Base-by-base conservation (phyloP, 2,113 vertebrate species). In the Monopterus albus region DNA sequence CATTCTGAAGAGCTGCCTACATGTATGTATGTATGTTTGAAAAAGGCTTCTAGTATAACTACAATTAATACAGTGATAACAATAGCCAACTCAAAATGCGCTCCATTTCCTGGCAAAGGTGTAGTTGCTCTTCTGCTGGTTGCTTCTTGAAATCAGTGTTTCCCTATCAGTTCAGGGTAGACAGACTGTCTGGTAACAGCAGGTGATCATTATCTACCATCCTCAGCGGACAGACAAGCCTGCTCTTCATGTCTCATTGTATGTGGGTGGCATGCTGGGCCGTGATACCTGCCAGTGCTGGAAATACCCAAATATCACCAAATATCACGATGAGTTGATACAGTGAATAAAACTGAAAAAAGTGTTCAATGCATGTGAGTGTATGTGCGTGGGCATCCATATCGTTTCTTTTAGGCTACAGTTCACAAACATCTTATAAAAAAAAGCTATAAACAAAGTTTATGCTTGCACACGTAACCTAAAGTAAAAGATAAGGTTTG, bases 121-220 rank as follows among this genome's bases (percentile, higher is more conserved):
- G 0, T 23, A 3, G 12, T 43, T 55, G 57, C 40, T 20, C 51
- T 43, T 68, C 35, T 43, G 47, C 46, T 43, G 33, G 36, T 43
- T 51, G 42, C 60, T 60, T 36, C 70, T 59, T 63, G 28, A 74
- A 52, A 74, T 76, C 31, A 66, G 77, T 59, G 57, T 78, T 80
- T 81, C 68, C 21, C 45, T 77, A 75, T 91, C 80, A 75, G 72
- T 60, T 77, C 17, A 78, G 29, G 68, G 67, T 72, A 88, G 91
- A 83, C 85, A 87, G 78, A 47, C 69, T 82, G 90, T 91, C 91
- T 89, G 69, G 53, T 62, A 66, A 60, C 49, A 78, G 55, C 26
- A 74, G 69, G 81, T 70, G 91, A 91, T 91, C 59, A 81, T 78
- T 88, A 92, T 91, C 91, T 86, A 0, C 25, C 72, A 66, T 71